Evolutionary conservation across 1,140 invertebrate species (phyloP).

Genomic region (Pomacea maculata): DNA sequence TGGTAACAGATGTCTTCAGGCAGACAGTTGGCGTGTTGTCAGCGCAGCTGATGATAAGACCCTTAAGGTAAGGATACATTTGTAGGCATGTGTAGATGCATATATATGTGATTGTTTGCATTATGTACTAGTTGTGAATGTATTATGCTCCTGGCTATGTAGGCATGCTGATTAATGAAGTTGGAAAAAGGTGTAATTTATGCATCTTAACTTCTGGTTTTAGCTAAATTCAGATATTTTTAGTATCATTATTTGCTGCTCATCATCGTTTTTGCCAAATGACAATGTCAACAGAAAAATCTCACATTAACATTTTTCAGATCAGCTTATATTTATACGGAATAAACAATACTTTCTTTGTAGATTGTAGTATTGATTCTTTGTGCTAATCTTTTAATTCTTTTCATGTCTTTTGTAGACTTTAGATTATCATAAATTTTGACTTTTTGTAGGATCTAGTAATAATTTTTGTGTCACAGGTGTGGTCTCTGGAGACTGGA

Average conservation of each 20-base stretch:
- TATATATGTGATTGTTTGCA: too few relatives aligned
- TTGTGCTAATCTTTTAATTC: slow-evolving; percentile 1
- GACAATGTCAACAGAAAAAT: too few relatives aligned
- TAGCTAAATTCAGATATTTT: too few relatives aligned
- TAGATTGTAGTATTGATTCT: neutral
- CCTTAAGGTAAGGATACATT: slow-evolving; percentile 64
- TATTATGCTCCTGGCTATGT: neutral
- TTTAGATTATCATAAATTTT: too few relatives aligned
- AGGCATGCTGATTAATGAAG: neutral
- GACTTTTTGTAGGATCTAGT: neutral
- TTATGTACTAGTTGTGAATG: neutral
- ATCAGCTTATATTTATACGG: too few relatives aligned
- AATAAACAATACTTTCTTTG: too few relatives aligned
- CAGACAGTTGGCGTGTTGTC: slow-evolving; percentile 69
- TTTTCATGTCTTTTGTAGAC: neutral
- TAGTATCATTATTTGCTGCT: too few relatives aligned
- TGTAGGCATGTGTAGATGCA: neutral
- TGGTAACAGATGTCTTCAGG: slow-evolving; percentile 66
- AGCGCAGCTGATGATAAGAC: slow-evolving; percentile 71
- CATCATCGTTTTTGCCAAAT: too few relatives aligned
- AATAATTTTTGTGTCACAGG: slow-evolving; percentile 48
- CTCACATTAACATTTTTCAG: too few relatives aligned
- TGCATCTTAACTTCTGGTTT: too few relatives aligned
- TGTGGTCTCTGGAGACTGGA: slow-evolving; percentile 69
- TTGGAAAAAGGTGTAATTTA: too few relatives aligned